Evolutionary conservation across 1,140 invertebrate genomes (phyloP), one percentile per base, ranked within the genome.

Genomic region (Belonocnema kinseyi): DNA sequence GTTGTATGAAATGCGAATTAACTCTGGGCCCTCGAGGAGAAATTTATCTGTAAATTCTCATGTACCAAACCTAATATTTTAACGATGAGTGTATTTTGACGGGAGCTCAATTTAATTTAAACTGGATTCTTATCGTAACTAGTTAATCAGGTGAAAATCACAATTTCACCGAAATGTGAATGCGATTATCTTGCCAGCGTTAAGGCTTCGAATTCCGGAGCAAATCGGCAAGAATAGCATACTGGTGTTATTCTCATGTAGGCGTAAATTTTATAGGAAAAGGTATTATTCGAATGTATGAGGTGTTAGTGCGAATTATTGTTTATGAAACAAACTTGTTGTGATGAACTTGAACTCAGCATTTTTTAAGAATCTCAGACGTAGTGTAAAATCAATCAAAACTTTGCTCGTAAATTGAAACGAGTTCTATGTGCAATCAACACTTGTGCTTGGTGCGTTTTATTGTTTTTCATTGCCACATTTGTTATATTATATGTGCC

Each of bases 61-160:
- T 66, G 26, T 66, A 66, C 40, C 21, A 66, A 66, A 33, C 40
- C 58, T 66, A 66, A 40, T 7, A 66, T 66, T 33, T 70, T 73
- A 77, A 73, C 61, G 72, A 77, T 77, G 58, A 66, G 26, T 66
- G 58, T 66, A 66, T 33, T 66, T 40, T 66, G 33, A 66, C 76
- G 54, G 71, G 73, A 78, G 77, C 77, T 80, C 79, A 80, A 80
- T 70, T 73, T 74, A 76, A 80, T 58, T 58, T 75, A 74, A 80
- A 77, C 53, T 74, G 76, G 76, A 80, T 78, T 76, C 50, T 80
- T 77, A 80, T 80, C 53, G 58, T 80, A 80, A 77, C 12, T 72
- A 76, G 76, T 50, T 66, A 66, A 40, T 66, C 21, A 66, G 58
- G 16, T 66, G 58, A 17, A 56, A 17, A 56, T 17, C n/a, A 17